Conservation (phyloP, 2,797 vertebrate genomes). For the Novumbra hubbsi region DNA sequence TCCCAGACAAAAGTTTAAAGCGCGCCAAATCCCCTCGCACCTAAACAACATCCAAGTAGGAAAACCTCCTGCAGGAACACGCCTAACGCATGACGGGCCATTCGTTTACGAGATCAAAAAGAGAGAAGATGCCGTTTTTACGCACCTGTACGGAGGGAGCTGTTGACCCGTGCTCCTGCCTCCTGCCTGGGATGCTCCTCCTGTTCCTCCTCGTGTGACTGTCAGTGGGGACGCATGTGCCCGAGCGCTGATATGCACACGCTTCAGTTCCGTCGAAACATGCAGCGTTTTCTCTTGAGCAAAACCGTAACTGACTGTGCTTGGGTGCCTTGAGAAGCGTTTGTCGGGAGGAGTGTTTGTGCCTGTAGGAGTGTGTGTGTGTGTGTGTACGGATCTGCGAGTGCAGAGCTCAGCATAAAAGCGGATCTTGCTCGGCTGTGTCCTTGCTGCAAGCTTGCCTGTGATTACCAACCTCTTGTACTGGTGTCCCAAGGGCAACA, state of each 20-base stretch:
- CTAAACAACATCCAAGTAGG: slow-evolving; percentile 32
- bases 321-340: slow-evolving; percentile 1
- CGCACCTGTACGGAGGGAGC: slow-evolving; percentile 64
- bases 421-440: slow-evolving; percentile 55
- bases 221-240: slow-evolving; percentile 17
- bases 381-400: slow-evolving; percentile 51
- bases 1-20: neutral
- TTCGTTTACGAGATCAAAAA: slow-evolving; percentile 6
- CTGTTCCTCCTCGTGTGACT: slow-evolving; percentile 43
- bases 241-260: slow-evolving; percentile 54
- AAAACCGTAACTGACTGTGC: slow-evolving; percentile 13
- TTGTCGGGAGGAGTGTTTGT: slow-evolving; percentile 25
- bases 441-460: slow-evolving; percentile 57
- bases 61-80: neutral
- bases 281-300: slow-evolving; percentile 52
- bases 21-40: slow-evolving; percentile 8
- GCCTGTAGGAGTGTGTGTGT: no score
- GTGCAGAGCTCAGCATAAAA: slow-evolving; percentile 75
- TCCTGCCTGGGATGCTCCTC: slow-evolving; percentile 50
- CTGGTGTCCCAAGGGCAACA: slow-evolving; percentile 39
- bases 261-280: slow-evolving; percentile 54
- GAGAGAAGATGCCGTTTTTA: slow-evolving; percentile 17
- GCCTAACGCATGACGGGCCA: slow-evolving; percentile 18
- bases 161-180: slow-evolving; percentile 44
- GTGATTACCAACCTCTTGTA: slow-evolving; percentile 57